Conservation (phyloP, 2,113 vertebrate species). For the Myanophis thanlyinensis region DNA sequence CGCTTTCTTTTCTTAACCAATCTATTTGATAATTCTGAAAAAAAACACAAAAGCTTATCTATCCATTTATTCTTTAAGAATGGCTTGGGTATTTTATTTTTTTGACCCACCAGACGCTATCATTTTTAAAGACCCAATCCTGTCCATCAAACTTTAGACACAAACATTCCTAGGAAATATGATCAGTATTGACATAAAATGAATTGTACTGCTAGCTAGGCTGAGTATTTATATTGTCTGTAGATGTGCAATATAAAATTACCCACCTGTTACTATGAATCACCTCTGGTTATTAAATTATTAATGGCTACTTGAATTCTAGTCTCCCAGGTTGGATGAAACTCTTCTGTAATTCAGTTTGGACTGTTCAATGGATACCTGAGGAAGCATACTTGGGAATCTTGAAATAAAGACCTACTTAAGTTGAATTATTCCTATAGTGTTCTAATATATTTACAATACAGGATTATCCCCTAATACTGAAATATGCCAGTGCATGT, state of each 20-base stretch:
- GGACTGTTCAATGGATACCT: neutral
- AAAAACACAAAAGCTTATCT: neutral
- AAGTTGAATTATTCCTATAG: neutral
- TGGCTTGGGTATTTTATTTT: neutral
- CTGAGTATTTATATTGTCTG: neutral
- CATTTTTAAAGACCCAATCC: neutral
- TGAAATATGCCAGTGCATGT: neutral
- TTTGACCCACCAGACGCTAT: neutral
- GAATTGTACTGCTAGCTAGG: conserved; percentile 14
- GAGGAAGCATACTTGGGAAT: neutral
- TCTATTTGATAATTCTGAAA: neutral
- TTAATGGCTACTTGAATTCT: conserved; percentile 19
- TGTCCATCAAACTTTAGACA: neutral
- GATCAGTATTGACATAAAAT: conserved; percentile 12
- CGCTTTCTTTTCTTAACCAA: neutral
- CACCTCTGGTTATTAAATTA: conserved; percentile 19
- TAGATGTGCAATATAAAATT: conserved; percentile 7
- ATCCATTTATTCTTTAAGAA: neutral
- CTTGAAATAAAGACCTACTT: neutral
- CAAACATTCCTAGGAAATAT: neutral
- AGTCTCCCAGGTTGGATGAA: neutral
- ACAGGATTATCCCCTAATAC: neutral
- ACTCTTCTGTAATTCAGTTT: neutral
- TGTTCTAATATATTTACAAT: neutral
- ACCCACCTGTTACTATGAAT: neutral